Evolutionary conservation across 2,888 invertebrate species (phyloP).

Genomic region (Willowsia nigromaculata): DNA sequence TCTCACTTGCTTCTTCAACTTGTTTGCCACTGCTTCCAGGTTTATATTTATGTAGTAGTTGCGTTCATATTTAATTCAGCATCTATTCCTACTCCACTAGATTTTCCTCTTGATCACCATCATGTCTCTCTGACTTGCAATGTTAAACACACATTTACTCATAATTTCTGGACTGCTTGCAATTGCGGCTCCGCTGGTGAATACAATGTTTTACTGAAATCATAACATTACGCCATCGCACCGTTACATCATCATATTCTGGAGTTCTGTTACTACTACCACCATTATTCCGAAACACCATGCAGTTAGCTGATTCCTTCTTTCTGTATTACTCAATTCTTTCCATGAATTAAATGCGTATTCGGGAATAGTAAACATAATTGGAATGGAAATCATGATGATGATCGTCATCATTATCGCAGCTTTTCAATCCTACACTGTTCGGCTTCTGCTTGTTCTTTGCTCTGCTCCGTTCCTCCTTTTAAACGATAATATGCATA

Average conservation of each 20-base stretch:
- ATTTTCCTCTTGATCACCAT: background rate
- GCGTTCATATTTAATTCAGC: background rate
- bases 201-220: background rate
- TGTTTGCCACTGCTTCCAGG: background rate
- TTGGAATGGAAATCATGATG: background rate
- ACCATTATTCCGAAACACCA: background rate
- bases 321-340: background rate
- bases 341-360: background rate
- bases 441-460: background rate
- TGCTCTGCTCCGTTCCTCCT: background rate
- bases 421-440: background rate
- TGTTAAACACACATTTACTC: background rate
- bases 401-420: background rate
- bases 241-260: background rate
- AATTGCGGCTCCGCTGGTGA: background rate
- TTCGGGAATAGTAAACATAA: background rate
- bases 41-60: background rate
- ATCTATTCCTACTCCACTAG: background rate
- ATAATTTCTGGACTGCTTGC: background rate
- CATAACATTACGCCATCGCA: background rate
- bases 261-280: no score
- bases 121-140: background rate
- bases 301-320: background rate
- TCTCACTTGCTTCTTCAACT: background rate
- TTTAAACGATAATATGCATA: background rate